Evolutionary conservation across 1,140 invertebrate species (phyloP).

Genomic region (Drosophila virilis): DNA sequence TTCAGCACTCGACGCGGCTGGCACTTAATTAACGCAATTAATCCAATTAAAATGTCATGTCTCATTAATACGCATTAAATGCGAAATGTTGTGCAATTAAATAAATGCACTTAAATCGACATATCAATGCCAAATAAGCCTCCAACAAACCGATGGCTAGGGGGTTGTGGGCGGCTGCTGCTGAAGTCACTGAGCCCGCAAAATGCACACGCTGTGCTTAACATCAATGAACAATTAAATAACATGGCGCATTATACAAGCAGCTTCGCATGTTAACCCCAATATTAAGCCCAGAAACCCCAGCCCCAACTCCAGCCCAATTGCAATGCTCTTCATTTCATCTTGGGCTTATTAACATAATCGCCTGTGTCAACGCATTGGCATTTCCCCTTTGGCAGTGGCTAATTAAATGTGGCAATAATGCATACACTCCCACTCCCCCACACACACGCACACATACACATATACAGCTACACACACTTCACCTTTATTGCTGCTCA

Average conservation of each 20-base stretch:
- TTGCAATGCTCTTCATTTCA: constrained; percentile 13
- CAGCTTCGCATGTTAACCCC: constrained; percentile 9
- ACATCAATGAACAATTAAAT: constrained; percentile 77
- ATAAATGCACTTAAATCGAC: constrained; percentile 75
- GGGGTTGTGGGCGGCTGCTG: not conserved
- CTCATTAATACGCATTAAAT: constrained; percentile 77
- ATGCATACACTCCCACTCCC: constrained; percentile 11
- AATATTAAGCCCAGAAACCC: constrained; percentile 2
- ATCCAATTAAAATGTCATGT: constrained; percentile 83
- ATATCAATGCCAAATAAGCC: constrained; percentile 56
- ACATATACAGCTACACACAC: not conserved
- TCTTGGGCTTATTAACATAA: constrained; percentile 71
- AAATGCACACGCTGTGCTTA: constrained; percentile 66
- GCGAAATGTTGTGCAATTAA: constrained; percentile 75
- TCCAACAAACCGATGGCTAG: constrained; percentile 8
- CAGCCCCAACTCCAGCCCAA: not conserved
- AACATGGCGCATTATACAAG: constrained; percentile 45
- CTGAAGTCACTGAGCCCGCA: constrained; percentile 32
- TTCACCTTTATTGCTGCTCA: constrained; percentile 37
- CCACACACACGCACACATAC: constrained; percentile 4
- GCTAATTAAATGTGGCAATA: constrained; percentile 72
- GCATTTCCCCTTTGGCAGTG: constrained; percentile 51
- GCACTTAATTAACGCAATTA: constrained; percentile 80
- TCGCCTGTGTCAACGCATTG: constrained; percentile 68
- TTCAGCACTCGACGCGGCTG: constrained; percentile 27